phyloP scores from a whole-genome alignment of 2,888 invertebrate genomes.

The Labia minor region DNA sequence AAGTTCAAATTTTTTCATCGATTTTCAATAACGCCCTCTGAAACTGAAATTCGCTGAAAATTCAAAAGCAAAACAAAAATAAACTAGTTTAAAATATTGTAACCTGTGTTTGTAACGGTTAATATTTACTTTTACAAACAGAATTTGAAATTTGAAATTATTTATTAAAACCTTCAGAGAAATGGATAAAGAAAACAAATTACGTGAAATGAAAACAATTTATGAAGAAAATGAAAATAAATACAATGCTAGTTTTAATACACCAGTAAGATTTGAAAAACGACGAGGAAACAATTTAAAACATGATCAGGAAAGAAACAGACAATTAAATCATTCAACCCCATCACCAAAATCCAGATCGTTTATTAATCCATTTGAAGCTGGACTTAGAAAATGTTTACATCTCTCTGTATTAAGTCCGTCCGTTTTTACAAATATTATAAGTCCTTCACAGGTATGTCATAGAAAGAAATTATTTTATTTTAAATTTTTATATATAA shows the following conservation, averaged over 20 bases:
- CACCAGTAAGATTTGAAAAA: not conserved
- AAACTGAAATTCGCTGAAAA: no score
- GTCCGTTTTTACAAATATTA: slow-evolving; percentile 32
- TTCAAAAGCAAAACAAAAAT: no score
- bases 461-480: no score
- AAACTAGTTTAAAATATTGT: no score
- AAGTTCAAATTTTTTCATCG: no score
- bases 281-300: not conserved
- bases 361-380: slow-evolving; percentile 54
- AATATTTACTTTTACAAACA: no score
- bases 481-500: no score
- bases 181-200: not conserved
- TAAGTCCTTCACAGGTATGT: slow-evolving; percentile 23
- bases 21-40: no score
- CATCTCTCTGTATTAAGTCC: slow-evolving; percentile 58
- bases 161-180: no score
- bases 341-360: not conserved
- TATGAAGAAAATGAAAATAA: not conserved
- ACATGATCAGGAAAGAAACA: not conserved
- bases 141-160: no score
- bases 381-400: slow-evolving; percentile 49
- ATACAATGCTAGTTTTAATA: not conserved
- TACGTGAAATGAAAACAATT: not conserved
- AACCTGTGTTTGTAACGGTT: no score
- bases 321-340: not conserved